Evolutionary conservation across 2,797 vertebrate genomes (phyloP).

Genomic region (Anabacerthia variegaticeps): DNA sequence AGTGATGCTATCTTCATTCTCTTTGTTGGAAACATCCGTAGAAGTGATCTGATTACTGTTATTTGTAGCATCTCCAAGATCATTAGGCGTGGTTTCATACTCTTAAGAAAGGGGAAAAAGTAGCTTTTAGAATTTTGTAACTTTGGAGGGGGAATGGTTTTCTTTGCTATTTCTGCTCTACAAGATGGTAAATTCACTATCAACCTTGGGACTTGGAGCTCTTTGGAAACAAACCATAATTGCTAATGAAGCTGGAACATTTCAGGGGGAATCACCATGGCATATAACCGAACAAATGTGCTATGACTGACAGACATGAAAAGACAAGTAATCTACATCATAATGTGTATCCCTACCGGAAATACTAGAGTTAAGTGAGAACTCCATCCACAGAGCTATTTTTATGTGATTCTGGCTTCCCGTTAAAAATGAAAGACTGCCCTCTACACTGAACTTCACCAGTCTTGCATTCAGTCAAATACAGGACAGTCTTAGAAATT

Average conservation of each 20-base stretch:
- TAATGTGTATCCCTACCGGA: background rate
- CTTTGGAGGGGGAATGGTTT: background rate
- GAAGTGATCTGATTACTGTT: conserved; percentile 78
- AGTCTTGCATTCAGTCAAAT: background rate
- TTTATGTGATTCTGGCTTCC: background rate
- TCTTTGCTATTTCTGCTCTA: background rate
- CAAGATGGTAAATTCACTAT: background rate
- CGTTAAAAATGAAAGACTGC: conserved; percentile 34
- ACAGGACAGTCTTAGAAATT: background rate
- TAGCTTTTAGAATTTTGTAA: conserved; percentile 19
- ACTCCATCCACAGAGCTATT: background rate
- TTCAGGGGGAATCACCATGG: background rate
- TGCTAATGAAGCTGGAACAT: background rate
- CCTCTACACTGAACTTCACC: background rate
- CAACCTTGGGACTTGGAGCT: background rate
- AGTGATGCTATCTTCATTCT: conserved; percentile 89
- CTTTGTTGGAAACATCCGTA: conserved; percentile 77
- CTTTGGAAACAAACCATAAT: background rate
- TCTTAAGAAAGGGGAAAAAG: conserved; percentile 69
- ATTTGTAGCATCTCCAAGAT: conserved; percentile 78
- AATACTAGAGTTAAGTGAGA: conserved; percentile 1
- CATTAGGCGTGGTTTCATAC: conserved; percentile 78
- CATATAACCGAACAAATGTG: background rate
- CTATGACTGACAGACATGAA: background rate
- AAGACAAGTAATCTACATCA: background rate